These are phyloP conservation scores for Fundulus diaphanus DNA, from an alignment of 2,797 vertebrate genomes.

Conservation along the genomic window DNA sequence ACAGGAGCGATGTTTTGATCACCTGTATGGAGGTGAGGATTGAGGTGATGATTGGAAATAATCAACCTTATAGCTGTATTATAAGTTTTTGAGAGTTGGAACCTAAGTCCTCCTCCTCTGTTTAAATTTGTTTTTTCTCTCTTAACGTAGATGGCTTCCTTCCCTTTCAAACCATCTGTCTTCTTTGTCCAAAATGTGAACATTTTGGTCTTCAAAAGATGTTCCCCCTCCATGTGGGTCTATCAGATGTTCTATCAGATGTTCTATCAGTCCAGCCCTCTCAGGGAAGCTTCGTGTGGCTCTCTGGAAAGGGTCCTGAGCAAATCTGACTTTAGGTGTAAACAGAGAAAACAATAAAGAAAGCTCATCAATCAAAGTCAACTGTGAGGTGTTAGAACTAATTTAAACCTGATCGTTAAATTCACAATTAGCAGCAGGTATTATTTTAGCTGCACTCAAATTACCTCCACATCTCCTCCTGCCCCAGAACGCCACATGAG, in stretches of 20 bases:
- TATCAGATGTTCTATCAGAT: neutral
- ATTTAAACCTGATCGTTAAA: slow-evolving; percentile 23
- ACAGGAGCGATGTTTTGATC: too few relatives aligned
- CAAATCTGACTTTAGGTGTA: slow-evolving; percentile 1
- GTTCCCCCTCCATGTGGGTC: too few relatives aligned
- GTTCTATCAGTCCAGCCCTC: neutral
- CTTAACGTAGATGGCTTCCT: too few relatives aligned
- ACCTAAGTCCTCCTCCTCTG: too few relatives aligned
- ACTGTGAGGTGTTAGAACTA: slow-evolving; percentile 10
- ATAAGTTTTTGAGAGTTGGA: too few relatives aligned
- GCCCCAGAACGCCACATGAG: slow-evolving; percentile 31
- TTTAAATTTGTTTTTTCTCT: too few relatives aligned
- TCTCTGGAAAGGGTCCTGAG: neutral
- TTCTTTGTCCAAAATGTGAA: too few relatives aligned
- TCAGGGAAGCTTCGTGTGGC: neutral
- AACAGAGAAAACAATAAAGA: slow-evolving; percentile 2
- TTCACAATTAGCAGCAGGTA: slow-evolving; percentile 26
- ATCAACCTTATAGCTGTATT: too few relatives aligned
- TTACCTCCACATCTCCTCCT: slow-evolving; percentile 8
- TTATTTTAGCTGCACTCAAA: slow-evolving; percentile 16
- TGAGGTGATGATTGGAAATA: too few relatives aligned
- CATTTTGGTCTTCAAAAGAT: too few relatives aligned
- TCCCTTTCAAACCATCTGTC: too few relatives aligned
- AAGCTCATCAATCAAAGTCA: slow-evolving; percentile 9
- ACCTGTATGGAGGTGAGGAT: too few relatives aligned